Conservation (phyloP, 1,140 invertebrate species). For the Drosophila leontia region DNA sequence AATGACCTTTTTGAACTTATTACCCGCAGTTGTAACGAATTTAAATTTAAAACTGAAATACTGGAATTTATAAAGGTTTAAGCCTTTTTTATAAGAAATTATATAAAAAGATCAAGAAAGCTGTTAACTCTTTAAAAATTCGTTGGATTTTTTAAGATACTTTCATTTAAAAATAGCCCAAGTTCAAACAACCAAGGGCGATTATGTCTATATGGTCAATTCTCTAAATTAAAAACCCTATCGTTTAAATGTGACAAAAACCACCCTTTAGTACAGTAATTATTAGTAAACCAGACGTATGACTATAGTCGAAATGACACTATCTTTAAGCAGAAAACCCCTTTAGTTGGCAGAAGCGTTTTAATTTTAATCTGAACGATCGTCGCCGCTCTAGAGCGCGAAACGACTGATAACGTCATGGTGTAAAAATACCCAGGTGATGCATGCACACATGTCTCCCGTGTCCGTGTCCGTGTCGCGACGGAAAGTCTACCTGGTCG, state of each 20-base stretch:
- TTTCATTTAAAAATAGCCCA: neutral
- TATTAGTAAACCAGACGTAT: neutral
- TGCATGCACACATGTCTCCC: slow-evolving; percentile 23
- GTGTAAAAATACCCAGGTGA: slow-evolving; percentile 52
- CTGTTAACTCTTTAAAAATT: neutral
- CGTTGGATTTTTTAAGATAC: neutral
- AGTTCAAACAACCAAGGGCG: neutral
- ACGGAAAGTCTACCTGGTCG: slow-evolving; percentile 42
- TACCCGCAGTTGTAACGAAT: neutral
- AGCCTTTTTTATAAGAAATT: neutral
- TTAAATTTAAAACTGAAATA: slow-evolving; percentile 16
- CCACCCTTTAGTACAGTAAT: neutral
- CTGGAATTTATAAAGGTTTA: neutral
- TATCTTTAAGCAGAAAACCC: slow-evolving; percentile 31
- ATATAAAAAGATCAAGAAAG: neutral
- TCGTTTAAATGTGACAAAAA: neutral
- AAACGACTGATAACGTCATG: slow-evolving; percentile 40
- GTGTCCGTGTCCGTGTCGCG: slow-evolving; percentile 30
- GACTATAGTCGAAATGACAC: slow-evolving; percentile 1
- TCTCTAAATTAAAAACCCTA: neutral
- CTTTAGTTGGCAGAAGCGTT: slow-evolving; percentile 13
- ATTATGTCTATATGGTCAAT: neutral
- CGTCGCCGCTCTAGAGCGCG: slow-evolving; percentile 18
- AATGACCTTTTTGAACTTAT: slow-evolving; percentile 27
- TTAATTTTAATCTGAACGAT: slow-evolving; percentile 31